Conservation (phyloP, 1,140 invertebrate species). For the Ceratina calcarata region DNA sequence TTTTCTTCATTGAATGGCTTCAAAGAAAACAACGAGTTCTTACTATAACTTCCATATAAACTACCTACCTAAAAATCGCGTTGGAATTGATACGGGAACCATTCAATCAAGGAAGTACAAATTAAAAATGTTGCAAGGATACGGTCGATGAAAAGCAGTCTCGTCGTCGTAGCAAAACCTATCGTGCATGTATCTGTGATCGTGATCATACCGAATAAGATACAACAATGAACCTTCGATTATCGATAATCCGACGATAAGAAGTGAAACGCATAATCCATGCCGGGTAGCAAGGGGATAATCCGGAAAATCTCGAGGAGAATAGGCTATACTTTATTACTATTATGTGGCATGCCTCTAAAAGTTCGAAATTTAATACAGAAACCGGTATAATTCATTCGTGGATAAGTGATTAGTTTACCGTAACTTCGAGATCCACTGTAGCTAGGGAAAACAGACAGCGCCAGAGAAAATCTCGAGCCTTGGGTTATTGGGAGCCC, state of each 20-base stretch:
- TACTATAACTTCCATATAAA: no score
- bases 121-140: no score
- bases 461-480: not conserved
- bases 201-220: not conserved
- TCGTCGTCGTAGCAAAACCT: not conserved
- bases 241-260: conserved; percentile 43
- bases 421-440: conserved; percentile 5
- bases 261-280: conserved; percentile 30
- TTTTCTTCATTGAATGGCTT: no score
- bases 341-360: conserved; percentile 25
- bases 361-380: conserved; percentile 40
- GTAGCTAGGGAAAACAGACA: not conserved
- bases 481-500: not conserved
- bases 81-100: no score
- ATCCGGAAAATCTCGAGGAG: conserved; percentile 42
- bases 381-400: conserved; percentile 37
- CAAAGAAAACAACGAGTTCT: no score
- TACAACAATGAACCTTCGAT: conserved; percentile 34
- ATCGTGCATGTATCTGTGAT: conserved; percentile 6
- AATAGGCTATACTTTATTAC: conserved; percentile 37
- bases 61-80: no score
- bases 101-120: no score
- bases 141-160: no score
- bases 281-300: conserved; percentile 5
- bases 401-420: conserved; percentile 44